Percentiles rank a stretch among this genome's conserved stretches.
Conservation (phyloP, 1,140 invertebrate species). For the Lordiphosa stackelbergi region DNA sequence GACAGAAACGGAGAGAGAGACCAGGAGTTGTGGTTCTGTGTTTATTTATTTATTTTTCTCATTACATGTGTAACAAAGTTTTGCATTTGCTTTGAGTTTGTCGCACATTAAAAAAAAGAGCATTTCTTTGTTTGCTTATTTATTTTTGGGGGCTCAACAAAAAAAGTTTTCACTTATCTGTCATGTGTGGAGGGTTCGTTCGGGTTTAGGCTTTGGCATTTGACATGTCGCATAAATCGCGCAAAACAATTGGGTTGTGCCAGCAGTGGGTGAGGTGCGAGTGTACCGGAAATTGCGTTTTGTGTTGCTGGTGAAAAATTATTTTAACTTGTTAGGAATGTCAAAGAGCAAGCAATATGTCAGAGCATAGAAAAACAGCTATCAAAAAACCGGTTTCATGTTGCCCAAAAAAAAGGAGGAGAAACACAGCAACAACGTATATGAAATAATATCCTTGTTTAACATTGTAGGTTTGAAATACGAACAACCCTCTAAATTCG, state of each 20-base stretch:
- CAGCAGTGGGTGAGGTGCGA: background rate
- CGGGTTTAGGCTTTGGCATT: conserved; percentile 49
- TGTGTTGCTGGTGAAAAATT: conserved; percentile 32
- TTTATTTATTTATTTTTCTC: conserved; percentile 75
- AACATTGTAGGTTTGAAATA: too few relatives aligned
- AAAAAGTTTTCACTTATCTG: conserved; percentile 67
- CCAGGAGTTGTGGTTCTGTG: conserved; percentile 39
- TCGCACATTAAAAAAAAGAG: conserved; percentile 57
- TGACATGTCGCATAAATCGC: conserved; percentile 72
- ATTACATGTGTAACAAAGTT: conserved; percentile 74
- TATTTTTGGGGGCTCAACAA: conserved; percentile 36
- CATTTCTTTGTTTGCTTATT: conserved; percentile 14
- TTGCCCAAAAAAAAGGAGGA: background rate
- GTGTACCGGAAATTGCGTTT: conserved; percentile 20
- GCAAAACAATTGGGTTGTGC: conserved; percentile 51
- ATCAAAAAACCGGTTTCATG: conserved; percentile 5
- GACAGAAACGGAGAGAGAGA: conserved; percentile 11
- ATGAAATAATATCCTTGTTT: background rate
- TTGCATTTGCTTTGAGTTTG: conserved; percentile 70
- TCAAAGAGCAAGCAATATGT: conserved; percentile 5
- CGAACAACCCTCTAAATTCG: too few relatives aligned
- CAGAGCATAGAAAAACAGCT: background rate
- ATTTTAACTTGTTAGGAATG: conserved; percentile 23
- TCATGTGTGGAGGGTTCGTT: conserved; percentile 33
- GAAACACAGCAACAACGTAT: background rate